Base-by-base conservation (phyloP, 2,113 vertebrate species). In the Eurystomus gularis region DNA sequence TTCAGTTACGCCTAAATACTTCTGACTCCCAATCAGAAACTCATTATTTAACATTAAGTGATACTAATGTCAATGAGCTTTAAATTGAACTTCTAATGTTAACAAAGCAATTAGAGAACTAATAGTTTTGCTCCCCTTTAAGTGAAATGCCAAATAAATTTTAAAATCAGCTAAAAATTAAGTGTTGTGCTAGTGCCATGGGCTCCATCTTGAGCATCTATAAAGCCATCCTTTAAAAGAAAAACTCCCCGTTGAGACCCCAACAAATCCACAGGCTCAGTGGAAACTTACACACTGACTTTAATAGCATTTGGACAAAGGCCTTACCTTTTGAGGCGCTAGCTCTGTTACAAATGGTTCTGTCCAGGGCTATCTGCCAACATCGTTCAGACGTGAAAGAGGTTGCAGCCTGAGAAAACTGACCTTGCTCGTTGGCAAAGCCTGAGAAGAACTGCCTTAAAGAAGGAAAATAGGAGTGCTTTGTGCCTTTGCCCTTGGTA, bases 51-150 rank as follows among this genome's bases (percentile, higher is more conserved):
- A 60, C 46, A 72, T 15, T 66, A 92, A 85, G 15, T 24, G 15
- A 68, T 7, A 13, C 17, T 94, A 70, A 93, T 94, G 75, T 95
- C 85, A 95, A 9, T 58, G 60, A 77, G 46, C 79, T 95, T 93
- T 77, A 86, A 25, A 87, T 29, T 33, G 40, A 58, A 66, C 17
- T 17, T 39, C n/a, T 39, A 40, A 42, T 17, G 24, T 51, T 89
- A 91, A 88, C 42, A 87, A 82, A 82, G n/a, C 40, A 66, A 82
- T 64, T 81, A 54, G 1, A 76, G 24, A 93, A 65, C 8, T 6
- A 68, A 79, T 44, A 46, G 39, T 29, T 93, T 88, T 58, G 4
- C 15, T 57, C 19, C n/a, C 4, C 37, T 90, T 69, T 3, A 52
- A 60, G 31, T 65, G 76, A 96, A 94, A 91, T 82, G 82, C 57